Conservation (phyloP, 2,888 invertebrate genomes). For the Stramonita haemastoma region DNA sequence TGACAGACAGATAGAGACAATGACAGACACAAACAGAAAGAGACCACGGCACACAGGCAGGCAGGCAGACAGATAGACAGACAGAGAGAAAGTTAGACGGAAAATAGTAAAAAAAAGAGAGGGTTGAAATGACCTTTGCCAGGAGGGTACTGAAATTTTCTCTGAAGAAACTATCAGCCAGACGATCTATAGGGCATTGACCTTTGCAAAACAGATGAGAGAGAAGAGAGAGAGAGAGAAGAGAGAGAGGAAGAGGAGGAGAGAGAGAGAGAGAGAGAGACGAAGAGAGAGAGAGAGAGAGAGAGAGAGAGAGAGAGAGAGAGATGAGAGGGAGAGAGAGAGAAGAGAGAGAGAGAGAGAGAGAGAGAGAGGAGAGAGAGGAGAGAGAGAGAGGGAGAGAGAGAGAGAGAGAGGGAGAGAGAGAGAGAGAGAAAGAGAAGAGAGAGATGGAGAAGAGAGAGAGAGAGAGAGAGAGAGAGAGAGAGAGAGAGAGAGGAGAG, state of each 20-base stretch:
- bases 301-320: not conserved
- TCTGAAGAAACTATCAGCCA: too few species aligned
- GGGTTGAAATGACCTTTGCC: not conserved
- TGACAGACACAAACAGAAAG: not conserved
- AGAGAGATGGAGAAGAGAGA: not conserved
- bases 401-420: not conserved
- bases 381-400: constrained; percentile 3
- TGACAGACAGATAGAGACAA: not conserved
- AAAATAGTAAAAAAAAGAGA: not conserved
- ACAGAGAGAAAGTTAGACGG: not conserved
- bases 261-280: not conserved
- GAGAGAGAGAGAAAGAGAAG: not conserved
- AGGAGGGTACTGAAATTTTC: too few species aligned
- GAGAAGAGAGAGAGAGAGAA: not conserved
- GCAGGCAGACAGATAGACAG: not conserved
- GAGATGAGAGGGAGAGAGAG: too few species aligned
- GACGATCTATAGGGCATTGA: too few species aligned
- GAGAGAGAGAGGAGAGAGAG: not conserved
- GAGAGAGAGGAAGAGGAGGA: not conserved
- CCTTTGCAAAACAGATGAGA: not conserved
- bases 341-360: not conserved
- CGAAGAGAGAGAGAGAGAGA: not conserved
- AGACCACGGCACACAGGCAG: not conserved
- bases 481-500: not conserved
- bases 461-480: not conserved